Conservation (phyloP, 2,888 invertebrate species). For the Unio delphinus region DNA sequence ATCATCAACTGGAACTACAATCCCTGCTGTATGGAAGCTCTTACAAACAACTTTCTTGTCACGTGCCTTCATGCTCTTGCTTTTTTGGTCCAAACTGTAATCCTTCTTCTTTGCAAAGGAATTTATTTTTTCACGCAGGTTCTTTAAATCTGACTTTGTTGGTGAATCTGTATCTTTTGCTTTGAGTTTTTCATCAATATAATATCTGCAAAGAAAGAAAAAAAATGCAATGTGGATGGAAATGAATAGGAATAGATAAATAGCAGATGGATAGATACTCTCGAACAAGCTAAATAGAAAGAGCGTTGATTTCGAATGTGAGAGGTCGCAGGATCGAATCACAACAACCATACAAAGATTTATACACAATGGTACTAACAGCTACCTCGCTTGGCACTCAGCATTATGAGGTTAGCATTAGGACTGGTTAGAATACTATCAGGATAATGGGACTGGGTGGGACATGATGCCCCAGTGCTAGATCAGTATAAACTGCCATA, state of each 20-base stretch:
- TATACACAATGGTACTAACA: no score
- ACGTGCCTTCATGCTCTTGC: slow-evolving; percentile 75
- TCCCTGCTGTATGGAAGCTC: slow-evolving; percentile 67
- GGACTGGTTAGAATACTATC: no score
- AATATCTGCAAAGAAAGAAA: slow-evolving; percentile 47
- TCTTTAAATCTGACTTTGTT: slow-evolving; percentile 54
- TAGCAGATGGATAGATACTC: neutral
- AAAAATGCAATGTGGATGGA: neutral
- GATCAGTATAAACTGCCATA: no score
- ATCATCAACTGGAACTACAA: slow-evolving; percentile 81
- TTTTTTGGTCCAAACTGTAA: slow-evolving; percentile 76
- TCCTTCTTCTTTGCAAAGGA: slow-evolving; percentile 78
- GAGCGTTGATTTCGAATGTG: no score
- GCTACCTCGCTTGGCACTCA: no score
- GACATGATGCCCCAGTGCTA: no score
- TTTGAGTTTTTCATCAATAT: slow-evolving; percentile 53
- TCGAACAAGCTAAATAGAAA: no score
- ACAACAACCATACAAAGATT: no score
- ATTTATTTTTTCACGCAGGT: slow-evolving; percentile 78
- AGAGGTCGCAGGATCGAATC: no score
- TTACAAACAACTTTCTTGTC: slow-evolving; percentile 65
- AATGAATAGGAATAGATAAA: no score
- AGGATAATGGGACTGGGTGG: no score
- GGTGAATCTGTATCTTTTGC: slow-evolving; percentile 27
- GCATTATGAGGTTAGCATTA: no score